These are phyloP conservation scores for Troglohyphantes excavatus DNA, from an alignment of 2,888 invertebrate genomes.

Conservation along the genomic window DNA sequence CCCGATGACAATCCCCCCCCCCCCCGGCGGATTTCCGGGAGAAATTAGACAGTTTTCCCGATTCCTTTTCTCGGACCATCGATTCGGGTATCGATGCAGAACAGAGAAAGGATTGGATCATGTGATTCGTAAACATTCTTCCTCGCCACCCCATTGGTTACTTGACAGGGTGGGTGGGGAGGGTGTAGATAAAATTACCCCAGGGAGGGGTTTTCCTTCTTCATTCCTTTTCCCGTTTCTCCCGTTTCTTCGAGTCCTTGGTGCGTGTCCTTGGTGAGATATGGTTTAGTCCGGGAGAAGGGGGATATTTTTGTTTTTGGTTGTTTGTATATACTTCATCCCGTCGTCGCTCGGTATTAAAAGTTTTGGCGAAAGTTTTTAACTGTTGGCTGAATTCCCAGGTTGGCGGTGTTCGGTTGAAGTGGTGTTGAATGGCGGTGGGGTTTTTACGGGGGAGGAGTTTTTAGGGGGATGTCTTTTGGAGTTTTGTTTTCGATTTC, in stretches of 20 bases:
- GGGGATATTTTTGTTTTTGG: too few species aligned
- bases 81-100: slow-evolving; percentile 47
- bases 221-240: slow-evolving; percentile 17
- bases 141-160: slow-evolving; percentile 43
- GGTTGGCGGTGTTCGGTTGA: too few species aligned
- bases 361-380: slow-evolving; percentile 6
- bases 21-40: not conserved
- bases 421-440: too few species aligned
- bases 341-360: not conserved
- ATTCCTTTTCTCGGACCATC: slow-evolving; percentile 48
- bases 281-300: not conserved
- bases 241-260: slow-evolving; percentile 18
- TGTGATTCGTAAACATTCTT: slow-evolving; percentile 65
- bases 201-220: slow-evolving; percentile 8
- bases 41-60: slow-evolving; percentile 41
- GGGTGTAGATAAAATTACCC: slow-evolving; percentile 54
- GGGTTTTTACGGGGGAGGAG: too few species aligned
- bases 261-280: slow-evolving; percentile 50
- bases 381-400: not conserved
- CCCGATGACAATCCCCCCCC: slow-evolving; percentile 14
- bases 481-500: too few species aligned
- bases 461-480: too few species aligned
- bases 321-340: too few species aligned
- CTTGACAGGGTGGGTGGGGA: slow-evolving; percentile 36
- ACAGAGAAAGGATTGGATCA: slow-evolving; percentile 47